Percentiles rank a stretch among this genome's conserved stretches.
These are phyloP conservation scores for Phallusia fumigata DNA, from an alignment of 23 tunicate species.

Conservation along the genomic window DNA sequence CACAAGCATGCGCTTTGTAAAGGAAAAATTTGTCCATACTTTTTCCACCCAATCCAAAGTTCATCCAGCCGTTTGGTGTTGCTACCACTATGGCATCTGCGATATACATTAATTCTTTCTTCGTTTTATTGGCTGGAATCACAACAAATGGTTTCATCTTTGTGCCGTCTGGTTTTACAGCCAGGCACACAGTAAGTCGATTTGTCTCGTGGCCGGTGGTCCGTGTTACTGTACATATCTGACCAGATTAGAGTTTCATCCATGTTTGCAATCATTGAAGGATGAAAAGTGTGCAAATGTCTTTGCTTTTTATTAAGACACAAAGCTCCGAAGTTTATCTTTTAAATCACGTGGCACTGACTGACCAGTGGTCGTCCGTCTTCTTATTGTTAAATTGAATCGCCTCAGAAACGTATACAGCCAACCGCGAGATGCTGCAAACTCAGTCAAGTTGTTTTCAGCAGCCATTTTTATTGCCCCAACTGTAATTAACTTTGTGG, in stretches of 20 bases:
- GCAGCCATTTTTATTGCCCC: slow-evolving; percentile 57
- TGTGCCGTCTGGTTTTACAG: too few relatives aligned
- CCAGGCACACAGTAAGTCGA: too few relatives aligned
- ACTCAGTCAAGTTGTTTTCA: slow-evolving; percentile 36
- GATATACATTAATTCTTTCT: too few relatives aligned
- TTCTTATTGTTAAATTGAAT: slow-evolving; percentile 27
- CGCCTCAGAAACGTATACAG: too few relatives aligned
- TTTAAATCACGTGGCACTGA: not conserved
- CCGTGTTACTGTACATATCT: not conserved
- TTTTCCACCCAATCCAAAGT: slow-evolving; percentile 2
- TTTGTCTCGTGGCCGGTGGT: too few relatives aligned
- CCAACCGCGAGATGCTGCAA: slow-evolving; percentile 58
- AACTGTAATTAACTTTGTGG: slow-evolving; percentile 40
- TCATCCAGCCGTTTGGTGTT: too few relatives aligned
- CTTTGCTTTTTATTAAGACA: slow-evolving; percentile 1
- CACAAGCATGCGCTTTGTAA: slow-evolving; percentile 8
- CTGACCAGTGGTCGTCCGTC: slow-evolving; percentile 8
- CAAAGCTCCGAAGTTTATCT: not conserved
- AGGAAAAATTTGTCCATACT: slow-evolving; percentile 4
- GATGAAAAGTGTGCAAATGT: not conserved
- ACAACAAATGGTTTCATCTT: too few relatives aligned
- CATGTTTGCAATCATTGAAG: not conserved
- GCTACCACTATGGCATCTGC: too few relatives aligned
- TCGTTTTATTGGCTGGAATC: too few relatives aligned
- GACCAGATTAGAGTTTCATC: too few relatives aligned